Percentiles rank a stretch among this genome's conserved stretches.
These are phyloP conservation scores for Manis crassicaudata DNA, from an alignment of 2,797 vertebrate species.

Conservation along the genomic window DNA sequence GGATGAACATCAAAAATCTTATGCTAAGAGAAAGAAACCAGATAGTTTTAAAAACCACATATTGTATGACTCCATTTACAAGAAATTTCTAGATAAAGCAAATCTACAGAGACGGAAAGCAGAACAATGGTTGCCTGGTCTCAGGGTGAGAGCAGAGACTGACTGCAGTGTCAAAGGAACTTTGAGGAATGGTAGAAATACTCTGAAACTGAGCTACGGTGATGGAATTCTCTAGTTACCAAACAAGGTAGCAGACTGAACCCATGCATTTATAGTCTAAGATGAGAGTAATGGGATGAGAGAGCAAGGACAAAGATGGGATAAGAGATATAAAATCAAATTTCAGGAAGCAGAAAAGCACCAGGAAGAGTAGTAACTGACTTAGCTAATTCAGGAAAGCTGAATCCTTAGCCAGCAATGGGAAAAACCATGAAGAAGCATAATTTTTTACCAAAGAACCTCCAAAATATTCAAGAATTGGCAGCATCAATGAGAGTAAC, in stretches of 20 bases:
- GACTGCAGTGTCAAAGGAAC: neutral
- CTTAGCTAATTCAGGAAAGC: neutral
- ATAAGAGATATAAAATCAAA: neutral
- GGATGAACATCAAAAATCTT: neutral
- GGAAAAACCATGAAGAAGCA: neutral
- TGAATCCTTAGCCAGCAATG: neutral
- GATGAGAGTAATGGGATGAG: neutral
- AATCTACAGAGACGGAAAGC: neutral
- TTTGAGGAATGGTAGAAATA: neutral
- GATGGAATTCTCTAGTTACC: neutral
- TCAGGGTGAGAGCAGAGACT: neutral
- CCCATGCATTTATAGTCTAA: neutral
- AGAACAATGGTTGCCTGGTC: neutral
- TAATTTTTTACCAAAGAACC: neutral
- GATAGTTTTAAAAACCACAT: neutral
- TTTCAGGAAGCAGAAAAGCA: neutral
- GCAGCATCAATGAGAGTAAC: neutral
- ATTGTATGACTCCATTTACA: neutral
- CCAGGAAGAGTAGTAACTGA: neutral
- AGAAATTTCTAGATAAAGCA: neutral
- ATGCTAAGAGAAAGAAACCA: neutral
- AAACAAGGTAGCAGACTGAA: neutral
- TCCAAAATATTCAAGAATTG: neutral
- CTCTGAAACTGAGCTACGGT: neutral
- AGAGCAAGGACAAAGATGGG: neutral